Evolutionary conservation across 2,113 vertebrate genomes (phyloP).

Genomic region (Psittacula cyanocephala): DNA sequence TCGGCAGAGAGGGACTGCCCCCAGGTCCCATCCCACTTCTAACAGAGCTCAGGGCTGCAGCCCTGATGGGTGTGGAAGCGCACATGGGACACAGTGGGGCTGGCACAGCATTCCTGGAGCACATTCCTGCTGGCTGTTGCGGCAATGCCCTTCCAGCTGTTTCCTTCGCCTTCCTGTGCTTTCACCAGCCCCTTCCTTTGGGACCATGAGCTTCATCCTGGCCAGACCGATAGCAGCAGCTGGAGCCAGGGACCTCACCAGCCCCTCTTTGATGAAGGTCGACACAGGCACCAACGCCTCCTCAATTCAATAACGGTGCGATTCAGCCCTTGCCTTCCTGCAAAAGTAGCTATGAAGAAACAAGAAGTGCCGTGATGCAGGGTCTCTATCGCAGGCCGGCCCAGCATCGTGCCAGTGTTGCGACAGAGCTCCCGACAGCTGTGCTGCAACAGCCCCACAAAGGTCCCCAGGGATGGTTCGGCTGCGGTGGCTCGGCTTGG

Average conservation of each 20-base stretch:
- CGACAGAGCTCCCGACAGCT: background rate
- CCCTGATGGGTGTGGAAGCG: background rate
- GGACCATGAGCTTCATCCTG: background rate
- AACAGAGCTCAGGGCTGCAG: background rate
- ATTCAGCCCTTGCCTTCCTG: background rate
- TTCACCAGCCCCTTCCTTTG: conserved; percentile 35
- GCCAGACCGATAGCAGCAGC: background rate
- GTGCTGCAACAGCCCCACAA: background rate
- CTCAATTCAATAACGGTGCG: background rate
- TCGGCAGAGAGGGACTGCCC: background rate
- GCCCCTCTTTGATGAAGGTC: background rate
- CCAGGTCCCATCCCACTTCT: accelerated
- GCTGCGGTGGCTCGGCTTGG: background rate
- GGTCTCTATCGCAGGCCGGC: background rate
- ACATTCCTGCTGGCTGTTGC: accelerated
- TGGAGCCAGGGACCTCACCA: background rate
- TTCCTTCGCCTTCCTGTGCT: conserved; percentile 13
- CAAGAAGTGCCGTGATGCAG: background rate
- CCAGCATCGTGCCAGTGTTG: background rate
- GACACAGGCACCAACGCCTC: background rate
- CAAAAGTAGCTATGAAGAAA: background rate
- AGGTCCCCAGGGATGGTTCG: background rate
- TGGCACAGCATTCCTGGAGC: background rate
- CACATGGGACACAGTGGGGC: accelerated
- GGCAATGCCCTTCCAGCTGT: background rate